Conservation (phyloP, 2,888 invertebrate species). For the Macrophya alboannulata region DNA sequence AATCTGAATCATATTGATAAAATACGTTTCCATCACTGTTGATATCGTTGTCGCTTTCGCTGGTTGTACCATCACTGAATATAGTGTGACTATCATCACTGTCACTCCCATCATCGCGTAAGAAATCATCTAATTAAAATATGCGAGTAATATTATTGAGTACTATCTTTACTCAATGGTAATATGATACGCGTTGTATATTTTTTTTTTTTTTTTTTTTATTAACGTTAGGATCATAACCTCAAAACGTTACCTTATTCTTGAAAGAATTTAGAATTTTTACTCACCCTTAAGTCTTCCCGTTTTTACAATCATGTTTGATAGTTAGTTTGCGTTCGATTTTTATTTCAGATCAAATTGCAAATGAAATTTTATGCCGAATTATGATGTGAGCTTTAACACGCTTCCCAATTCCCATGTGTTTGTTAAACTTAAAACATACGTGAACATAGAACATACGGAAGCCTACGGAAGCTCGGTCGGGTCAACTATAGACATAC, state of each 20-base stretch:
- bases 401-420: not conserved
- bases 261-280: not conserved
- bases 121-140: constrained; percentile 44
- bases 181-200: not conserved
- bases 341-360: not conserved
- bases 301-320: constrained; percentile 38
- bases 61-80: constrained; percentile 58
- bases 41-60: constrained; percentile 58
- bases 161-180: too few relatives aligned
- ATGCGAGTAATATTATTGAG: too few relatives aligned
- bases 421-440: not conserved
- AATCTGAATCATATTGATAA: constrained; percentile 58
- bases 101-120: constrained; percentile 57
- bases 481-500: too few relatives aligned
- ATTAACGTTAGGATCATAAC: constrained; percentile 14
- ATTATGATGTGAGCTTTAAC: not conserved
- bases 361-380: not conserved
- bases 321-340: not conserved
- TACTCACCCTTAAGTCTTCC: constrained; percentile 42
- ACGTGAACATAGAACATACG: too few relatives aligned
- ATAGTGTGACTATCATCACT: constrained; percentile 54
- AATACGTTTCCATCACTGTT: constrained; percentile 41
- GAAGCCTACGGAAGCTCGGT: too few relatives aligned
- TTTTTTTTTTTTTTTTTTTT: not conserved
- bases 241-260: constrained; percentile 4